phyloP scores from a whole-genome alignment of 2,113 vertebrate genomes.

The Paramisgurnus dabryanus region DNA sequence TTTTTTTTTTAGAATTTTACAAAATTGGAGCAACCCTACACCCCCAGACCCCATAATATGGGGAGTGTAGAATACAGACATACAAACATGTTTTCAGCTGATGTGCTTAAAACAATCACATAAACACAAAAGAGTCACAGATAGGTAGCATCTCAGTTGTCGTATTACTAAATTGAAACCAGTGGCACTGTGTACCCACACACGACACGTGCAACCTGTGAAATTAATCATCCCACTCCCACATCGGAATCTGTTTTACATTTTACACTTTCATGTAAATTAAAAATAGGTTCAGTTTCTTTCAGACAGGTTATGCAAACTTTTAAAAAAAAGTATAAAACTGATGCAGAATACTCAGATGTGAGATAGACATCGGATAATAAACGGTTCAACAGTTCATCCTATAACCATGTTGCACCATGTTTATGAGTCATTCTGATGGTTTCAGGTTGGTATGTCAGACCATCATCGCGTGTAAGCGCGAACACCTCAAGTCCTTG shows the following conservation, averaged over 20 bases:
- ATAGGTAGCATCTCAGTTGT: background rate
- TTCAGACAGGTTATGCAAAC: background rate
- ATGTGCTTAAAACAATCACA: background rate
- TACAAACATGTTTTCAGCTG: background rate
- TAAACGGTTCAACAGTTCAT: background rate
- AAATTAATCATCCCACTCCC: background rate
- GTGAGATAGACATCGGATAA: background rate
- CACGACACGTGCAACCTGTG: background rate
- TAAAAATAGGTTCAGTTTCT: background rate
- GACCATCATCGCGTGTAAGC: constrained; percentile 18
- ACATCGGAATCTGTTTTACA: background rate
- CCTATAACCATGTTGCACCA: background rate
- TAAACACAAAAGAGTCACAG: background rate
- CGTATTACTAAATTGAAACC: constrained; percentile 13
- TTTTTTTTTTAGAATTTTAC: no score
- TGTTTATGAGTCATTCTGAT: constrained; percentile 21
- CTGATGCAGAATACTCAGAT: background rate
- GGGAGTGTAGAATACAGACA: background rate
- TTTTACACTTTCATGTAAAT: background rate
- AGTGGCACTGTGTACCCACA: constrained; percentile 14
- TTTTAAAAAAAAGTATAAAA: no score
- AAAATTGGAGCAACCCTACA: no score
- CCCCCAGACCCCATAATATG: no score
- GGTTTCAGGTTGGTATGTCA: background rate
- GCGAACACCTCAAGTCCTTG: background rate